Evolutionary conservation across 35 echinoderm and acorn worm species (phyloP).

Genomic region (Amphiura filiformis): DNA sequence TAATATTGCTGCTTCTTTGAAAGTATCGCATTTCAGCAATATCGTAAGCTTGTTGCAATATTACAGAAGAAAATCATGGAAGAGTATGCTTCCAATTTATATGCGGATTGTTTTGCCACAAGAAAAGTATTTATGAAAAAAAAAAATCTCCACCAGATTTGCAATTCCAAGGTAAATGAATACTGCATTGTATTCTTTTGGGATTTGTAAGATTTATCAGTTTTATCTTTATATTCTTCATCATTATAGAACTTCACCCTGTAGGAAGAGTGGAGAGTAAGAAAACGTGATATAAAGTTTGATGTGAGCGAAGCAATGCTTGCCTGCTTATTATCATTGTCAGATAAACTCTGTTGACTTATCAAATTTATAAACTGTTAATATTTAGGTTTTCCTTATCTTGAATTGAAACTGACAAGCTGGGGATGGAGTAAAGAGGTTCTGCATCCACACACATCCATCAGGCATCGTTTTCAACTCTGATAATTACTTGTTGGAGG

Average conservation of each 20-base stretch:
- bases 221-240: neutral
- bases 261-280: neutral
- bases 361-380: conserved; percentile 2
- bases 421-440: neutral
- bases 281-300: neutral
- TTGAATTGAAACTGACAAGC: neutral
- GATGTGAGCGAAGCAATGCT: too few relatives aligned
- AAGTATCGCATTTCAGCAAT: neutral
- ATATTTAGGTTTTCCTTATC: conserved; percentile 2
- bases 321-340: neutral
- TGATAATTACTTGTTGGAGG: neutral
- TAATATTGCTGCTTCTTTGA: neutral
- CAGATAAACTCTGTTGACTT: neutral
- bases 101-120: too few relatives aligned
- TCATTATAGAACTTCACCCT: neutral
- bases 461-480: neutral
- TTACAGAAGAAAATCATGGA: neutral
- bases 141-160: too few relatives aligned
- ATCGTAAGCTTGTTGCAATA: neutral
- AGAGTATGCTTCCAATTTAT: neutral
- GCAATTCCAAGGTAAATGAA: too few relatives aligned
- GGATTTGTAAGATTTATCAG: neutral
- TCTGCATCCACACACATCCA: neutral
- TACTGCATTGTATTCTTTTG: too few relatives aligned
- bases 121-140: too few relatives aligned